phyloP scores from a whole-genome alignment of 2,113 vertebrate genomes.

The Melanocharis versteri region DNA sequence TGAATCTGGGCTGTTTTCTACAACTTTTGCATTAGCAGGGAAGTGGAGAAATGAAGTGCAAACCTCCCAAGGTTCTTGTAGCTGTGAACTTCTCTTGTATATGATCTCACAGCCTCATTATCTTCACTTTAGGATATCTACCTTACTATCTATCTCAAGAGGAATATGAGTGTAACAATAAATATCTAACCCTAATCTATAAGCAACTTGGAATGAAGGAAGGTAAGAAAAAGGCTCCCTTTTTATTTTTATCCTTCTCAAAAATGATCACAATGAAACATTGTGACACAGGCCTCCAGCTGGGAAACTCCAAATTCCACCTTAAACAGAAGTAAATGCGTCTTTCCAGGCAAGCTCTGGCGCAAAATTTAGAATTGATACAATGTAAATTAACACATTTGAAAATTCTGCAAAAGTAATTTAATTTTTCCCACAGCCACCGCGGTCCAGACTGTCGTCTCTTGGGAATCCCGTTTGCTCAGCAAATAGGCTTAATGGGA shows the following conservation, averaged over 20 bases:
- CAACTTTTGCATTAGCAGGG: neutral
- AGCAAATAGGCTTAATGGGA: neutral
- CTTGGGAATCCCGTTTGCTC: neutral
- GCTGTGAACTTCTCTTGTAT: neutral
- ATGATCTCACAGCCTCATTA: neutral
- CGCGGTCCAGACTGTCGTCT: neutral
- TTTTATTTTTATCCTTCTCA: neutral
- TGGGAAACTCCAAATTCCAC: neutral
- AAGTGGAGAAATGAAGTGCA: neutral
- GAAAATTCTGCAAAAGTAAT: neutral
- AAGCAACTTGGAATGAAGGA: neutral
- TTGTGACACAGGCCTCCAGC: neutral
- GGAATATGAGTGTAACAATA: neutral
- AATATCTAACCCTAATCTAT: neutral
- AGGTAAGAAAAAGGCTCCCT: neutral
- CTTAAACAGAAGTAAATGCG: neutral
- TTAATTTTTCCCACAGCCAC: neutral
- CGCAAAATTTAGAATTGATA: neutral
- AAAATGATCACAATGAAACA: neutral
- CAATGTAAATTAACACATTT: neutral
- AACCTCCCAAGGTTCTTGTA: neutral
- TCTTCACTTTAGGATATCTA: neutral
- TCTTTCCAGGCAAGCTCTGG: neutral
- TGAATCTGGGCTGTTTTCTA: neutral
- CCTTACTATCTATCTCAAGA: neutral